Conservation (phyloP, 2,113 vertebrate genomes). For the Nestor notabilis region DNA sequence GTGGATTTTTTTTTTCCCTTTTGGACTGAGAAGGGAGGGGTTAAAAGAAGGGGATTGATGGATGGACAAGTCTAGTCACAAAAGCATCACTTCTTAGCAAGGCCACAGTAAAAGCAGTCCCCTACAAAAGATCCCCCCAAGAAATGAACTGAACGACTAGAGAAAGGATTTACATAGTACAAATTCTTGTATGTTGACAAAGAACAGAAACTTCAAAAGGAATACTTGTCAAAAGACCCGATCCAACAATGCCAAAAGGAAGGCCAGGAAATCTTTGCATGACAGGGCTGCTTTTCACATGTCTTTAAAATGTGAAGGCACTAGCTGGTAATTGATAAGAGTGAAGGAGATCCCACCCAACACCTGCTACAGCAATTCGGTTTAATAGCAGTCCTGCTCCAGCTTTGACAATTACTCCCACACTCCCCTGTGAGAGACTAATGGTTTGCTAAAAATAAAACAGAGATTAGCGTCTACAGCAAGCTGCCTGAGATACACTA, state of each 20-base stretch:
- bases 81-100: neutral
- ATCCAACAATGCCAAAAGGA: neutral
- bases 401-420: conserved; percentile 77
- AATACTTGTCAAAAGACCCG: neutral
- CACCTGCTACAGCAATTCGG: conserved; percentile 62
- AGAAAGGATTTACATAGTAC: neutral
- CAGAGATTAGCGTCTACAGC: conserved; percentile 37
- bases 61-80: neutral
- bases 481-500: neutral
- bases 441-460: conserved; percentile 82
- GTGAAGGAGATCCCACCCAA: conserved; percentile 58
- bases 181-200: neutral
- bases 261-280: neutral
- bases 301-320: conserved; percentile 52
- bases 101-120: neutral
- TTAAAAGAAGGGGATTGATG: neutral
- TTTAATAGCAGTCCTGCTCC: conserved; percentile 70
- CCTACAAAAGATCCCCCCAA: neutral
- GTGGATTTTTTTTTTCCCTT: neutral
- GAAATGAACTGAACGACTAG: neutral
- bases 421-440: conserved; percentile 72
- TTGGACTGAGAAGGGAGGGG: neutral
- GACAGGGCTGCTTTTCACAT: conserved; percentile 42
- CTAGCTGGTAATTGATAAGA: conserved; percentile 39
- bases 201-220: neutral